Conservation (phyloP, 1,140 invertebrate genomes). For the Matsumurasca onukii region DNA sequence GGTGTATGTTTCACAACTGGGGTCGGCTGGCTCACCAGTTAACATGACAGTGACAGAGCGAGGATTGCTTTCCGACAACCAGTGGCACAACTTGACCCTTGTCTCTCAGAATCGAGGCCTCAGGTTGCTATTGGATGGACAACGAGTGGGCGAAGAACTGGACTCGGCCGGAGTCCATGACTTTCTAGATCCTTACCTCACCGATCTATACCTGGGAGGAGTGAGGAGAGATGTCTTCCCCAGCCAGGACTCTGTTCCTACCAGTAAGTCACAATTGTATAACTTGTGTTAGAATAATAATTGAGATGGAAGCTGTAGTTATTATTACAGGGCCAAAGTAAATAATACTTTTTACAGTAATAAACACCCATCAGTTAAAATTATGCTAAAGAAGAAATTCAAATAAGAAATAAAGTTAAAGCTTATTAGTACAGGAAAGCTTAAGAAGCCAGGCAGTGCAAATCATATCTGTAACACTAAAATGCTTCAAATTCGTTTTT, state of each 20-base stretch:
- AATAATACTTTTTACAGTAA: too few relatives aligned
- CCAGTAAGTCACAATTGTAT: slow-evolving; percentile 47
- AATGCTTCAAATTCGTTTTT: too few relatives aligned
- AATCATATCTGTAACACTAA: too few relatives aligned
- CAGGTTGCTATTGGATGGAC: slow-evolving; percentile 66
- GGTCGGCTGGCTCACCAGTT: slow-evolving; percentile 58
- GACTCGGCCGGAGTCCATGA: slow-evolving; percentile 84
- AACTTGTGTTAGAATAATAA: too few relatives aligned
- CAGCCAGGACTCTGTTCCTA: slow-evolving; percentile 51
- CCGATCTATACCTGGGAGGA: slow-evolving; percentile 75
- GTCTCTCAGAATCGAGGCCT: slow-evolving; percentile 66
- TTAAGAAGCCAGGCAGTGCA: too few relatives aligned
- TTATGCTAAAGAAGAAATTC: too few relatives aligned
- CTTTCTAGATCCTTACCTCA: slow-evolving; percentile 87
- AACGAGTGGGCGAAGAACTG: slow-evolving; percentile 76
- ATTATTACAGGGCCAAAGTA: too few relatives aligned
- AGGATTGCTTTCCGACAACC: slow-evolving; percentile 65
- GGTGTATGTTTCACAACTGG: slow-evolving; percentile 72
- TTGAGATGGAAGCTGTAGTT: too few relatives aligned
- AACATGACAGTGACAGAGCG: slow-evolving; percentile 71
- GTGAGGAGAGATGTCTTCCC: slow-evolving; percentile 57
- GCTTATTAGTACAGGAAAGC: too few relatives aligned
- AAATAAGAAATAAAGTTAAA: too few relatives aligned
- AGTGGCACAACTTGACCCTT: slow-evolving; percentile 83
- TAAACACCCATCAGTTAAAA: too few relatives aligned